Conservation (phyloP, 92 coral and sea anemone genomes). For the Palythoa caribaeorum region DNA sequence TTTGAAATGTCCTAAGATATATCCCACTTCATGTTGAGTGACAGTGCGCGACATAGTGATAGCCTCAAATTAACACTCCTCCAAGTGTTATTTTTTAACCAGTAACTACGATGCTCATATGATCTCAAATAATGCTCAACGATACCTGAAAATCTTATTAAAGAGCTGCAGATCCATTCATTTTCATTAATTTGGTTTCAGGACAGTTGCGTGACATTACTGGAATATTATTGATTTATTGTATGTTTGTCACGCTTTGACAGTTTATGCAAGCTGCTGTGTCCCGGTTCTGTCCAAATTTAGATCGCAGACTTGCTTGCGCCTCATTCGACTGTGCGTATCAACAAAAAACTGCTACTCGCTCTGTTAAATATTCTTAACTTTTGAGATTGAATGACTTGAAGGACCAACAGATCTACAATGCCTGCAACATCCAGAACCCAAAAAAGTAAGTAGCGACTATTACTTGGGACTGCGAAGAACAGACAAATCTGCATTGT, state of each 20-base stretch:
- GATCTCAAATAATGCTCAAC: not conserved
- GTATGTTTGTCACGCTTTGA: slow-evolving; percentile 35
- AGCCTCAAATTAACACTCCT: not conserved
- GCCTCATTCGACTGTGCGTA: slow-evolving; percentile 23
- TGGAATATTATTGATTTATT: slow-evolving; percentile 7
- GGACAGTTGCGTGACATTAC: slow-evolving; percentile 24
- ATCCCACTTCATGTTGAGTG: not conserved
- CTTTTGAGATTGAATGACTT: slow-evolving; percentile 32
- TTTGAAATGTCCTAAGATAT: not conserved
- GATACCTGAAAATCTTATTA: not conserved
- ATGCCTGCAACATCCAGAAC: slow-evolving; percentile 50
- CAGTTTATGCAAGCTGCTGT: slow-evolving; percentile 8
- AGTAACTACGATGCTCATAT: not conserved
- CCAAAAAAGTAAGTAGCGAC: slow-evolving; percentile 17
- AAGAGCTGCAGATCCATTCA: not conserved
- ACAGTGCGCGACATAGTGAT: not conserved
- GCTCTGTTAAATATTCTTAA: slow-evolving; percentile 7
- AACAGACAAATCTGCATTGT: slow-evolving; percentile 12
- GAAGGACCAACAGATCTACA: slow-evolving; percentile 1
- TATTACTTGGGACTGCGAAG: not conserved
- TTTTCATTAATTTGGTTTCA: not conserved
- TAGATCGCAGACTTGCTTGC: slow-evolving; percentile 43
- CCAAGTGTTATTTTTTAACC: not conserved
- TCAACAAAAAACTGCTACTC: slow-evolving; percentile 34
- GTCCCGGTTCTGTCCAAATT: slow-evolving; percentile 28